Conservation (phyloP, 2,888 invertebrate genomes). For the Syrista parreyssii region DNA sequence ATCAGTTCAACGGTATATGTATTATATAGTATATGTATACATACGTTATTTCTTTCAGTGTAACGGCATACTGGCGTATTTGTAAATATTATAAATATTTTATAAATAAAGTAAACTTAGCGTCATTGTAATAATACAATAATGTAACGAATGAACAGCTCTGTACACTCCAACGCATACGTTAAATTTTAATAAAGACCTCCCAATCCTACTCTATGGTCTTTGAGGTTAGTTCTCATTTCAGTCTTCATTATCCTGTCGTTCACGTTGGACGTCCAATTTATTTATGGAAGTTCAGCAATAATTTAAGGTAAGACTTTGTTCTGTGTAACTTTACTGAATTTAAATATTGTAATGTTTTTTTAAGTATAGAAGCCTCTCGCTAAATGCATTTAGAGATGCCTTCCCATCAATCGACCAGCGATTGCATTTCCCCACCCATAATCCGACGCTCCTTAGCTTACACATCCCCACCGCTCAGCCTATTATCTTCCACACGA, state of each 20-base stretch:
- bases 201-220: constrained; percentile 40
- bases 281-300: too few species aligned
- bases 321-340: too few species aligned
- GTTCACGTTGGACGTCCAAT: background rate
- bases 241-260: background rate
- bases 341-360: background rate
- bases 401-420: too few species aligned
- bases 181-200: constrained; percentile 60
- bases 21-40: background rate
- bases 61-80: constrained; percentile 42
- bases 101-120: constrained; percentile 50
- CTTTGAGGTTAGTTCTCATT: background rate
- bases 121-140: constrained; percentile 56
- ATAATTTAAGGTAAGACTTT: background rate
- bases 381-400: too few species aligned
- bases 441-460: too few species aligned
- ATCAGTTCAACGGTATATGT: background rate
- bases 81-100: constrained; percentile 61
- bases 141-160: constrained; percentile 44
- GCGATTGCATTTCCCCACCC: too few species aligned
- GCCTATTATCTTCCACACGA: too few species aligned
- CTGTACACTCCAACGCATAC: constrained; percentile 51
- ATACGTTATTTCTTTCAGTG: constrained; percentile 15
- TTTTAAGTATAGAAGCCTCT: background rate
- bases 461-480: too few species aligned